Evolutionary conservation across 2,797 vertebrate genomes (phyloP).

Genomic region (Siniperca obscura): DNA sequence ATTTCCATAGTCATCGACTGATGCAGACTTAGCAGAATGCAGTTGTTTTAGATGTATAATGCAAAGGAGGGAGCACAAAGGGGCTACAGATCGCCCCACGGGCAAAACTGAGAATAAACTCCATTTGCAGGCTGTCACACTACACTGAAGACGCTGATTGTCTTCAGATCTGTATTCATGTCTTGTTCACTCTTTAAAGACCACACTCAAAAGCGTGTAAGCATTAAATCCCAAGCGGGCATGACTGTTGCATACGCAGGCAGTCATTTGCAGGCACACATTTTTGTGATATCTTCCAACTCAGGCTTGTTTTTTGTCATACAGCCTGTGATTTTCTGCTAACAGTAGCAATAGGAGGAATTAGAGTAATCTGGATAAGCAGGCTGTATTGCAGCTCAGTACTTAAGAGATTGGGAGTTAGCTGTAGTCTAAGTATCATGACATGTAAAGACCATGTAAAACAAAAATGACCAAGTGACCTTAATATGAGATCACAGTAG

Average conservation of each 20-base stretch:
- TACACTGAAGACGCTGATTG: constrained; percentile 59
- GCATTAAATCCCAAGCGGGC: constrained; percentile 35
- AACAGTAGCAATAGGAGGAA: constrained; percentile 72
- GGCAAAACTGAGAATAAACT: constrained; percentile 59
- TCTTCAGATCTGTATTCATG: constrained; percentile 67
- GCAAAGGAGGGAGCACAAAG: constrained; percentile 64
- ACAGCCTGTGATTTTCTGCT: constrained; percentile 60
- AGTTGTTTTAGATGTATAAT: constrained; percentile 55
- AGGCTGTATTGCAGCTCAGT: constrained; percentile 64
- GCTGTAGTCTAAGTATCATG: constrained; percentile 45
- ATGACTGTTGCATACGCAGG: constrained; percentile 33
- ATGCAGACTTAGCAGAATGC: constrained; percentile 59
- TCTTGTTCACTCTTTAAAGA: constrained; percentile 53
- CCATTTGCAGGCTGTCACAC: constrained; percentile 53
- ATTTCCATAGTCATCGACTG: constrained; percentile 49
- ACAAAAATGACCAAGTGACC: constrained; percentile 65
- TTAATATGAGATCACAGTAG: constrained; percentile 54
- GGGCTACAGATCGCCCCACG: constrained; percentile 42
- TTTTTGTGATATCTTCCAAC: constrained; percentile 44
- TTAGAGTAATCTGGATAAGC: constrained; percentile 81
- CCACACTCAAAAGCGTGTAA: constrained; percentile 10
- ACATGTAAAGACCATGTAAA: constrained; percentile 52
- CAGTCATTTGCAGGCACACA: constrained; percentile 30
- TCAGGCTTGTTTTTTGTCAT: constrained; percentile 39
- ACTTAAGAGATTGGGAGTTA: constrained; percentile 66